Percentiles rank a stretch among this genome's conserved stretches.
Conservation (phyloP, 2,888 invertebrate genomes). For the Osedax frankpressi region DNA sequence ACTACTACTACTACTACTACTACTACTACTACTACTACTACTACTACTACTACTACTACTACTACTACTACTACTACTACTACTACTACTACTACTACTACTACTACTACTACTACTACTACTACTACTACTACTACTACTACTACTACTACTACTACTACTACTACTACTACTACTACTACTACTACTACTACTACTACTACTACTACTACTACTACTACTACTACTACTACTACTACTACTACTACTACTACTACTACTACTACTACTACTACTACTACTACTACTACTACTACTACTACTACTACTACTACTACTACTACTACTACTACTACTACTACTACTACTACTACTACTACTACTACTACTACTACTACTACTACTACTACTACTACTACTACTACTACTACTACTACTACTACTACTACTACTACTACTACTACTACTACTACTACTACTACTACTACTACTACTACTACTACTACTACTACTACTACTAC, state of each 20-base stretch:
- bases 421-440: slow-evolving; percentile 14
- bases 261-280: slow-evolving; percentile 17
- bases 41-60: slow-evolving; percentile 17
- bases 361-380: slow-evolving; percentile 14
- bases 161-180: slow-evolving; percentile 15
- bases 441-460: slow-evolving; percentile 16
- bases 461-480: slow-evolving; percentile 13
- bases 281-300: slow-evolving; percentile 13
- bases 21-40: slow-evolving; percentile 13
- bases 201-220: slow-evolving; percentile 17
- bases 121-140: slow-evolving; percentile 12
- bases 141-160: slow-evolving; percentile 16
- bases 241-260: slow-evolving; percentile 14
- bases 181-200: slow-evolving; percentile 12
- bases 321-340: slow-evolving; percentile 17
- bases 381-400: slow-evolving; percentile 16
- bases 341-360: slow-evolving; percentile 13
- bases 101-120: slow-evolving; percentile 15
- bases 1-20: slow-evolving; percentile 14
- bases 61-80: slow-evolving; percentile 13
- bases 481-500: slow-evolving; percentile 15
- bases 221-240: slow-evolving; percentile 13
- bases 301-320: slow-evolving; percentile 14
- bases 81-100: slow-evolving; percentile 14
- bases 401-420: slow-evolving; percentile 13